Evolutionary conservation across 2,888 invertebrate genomes (phyloP), one percentile per base, ranked within the genome.

Genomic region (Aphidius colemani): DNA sequence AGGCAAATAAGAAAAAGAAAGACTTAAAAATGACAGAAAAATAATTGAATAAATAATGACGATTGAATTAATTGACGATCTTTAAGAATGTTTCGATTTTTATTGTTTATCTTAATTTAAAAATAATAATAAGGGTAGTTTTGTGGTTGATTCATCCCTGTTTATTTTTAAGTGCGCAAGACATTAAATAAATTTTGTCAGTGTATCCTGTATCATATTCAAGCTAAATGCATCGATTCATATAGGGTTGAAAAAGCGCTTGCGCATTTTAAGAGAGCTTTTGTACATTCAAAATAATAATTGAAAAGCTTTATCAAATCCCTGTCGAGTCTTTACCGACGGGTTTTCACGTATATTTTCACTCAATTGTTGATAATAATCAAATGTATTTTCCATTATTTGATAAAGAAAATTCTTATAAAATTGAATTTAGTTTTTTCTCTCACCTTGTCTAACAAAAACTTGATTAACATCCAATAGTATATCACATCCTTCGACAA

Each of bases 401-500:
- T 56, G 48, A 61, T 61, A 55, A 55, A 11, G 7, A 18, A 8
- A 49, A 41, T 49, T 39, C 8, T 44, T 18, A 30, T 18, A 8
- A 53, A 45, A 40, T 50, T 61, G 13, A 53, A 18, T 9, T 30
- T 13, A 11, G 39, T 49, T 10, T 10, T 62, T 41, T 10, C 49
- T 72, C 78, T 78, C 80, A 90, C 94, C 94, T 89, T 96, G 95
- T 70, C 95, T 86, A 49, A 95, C 94, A 83, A 95, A 95, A 43
- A 95, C 94, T 85, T 96, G 95, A 82, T 95, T 95, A 30, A 95
- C 95, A 76, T 96, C 95, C 59, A 96, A 85, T 51, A 96, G 85
- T 74, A 96, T 95, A 78, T 96, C 95, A 82, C 95, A 96, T 11
- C 95, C 95, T 80, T 95, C 95, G 3, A 95, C 91, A 68, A 96